Base-by-base conservation (phyloP, 2,888 invertebrate genomes). In the Busseola fusca region DNA sequence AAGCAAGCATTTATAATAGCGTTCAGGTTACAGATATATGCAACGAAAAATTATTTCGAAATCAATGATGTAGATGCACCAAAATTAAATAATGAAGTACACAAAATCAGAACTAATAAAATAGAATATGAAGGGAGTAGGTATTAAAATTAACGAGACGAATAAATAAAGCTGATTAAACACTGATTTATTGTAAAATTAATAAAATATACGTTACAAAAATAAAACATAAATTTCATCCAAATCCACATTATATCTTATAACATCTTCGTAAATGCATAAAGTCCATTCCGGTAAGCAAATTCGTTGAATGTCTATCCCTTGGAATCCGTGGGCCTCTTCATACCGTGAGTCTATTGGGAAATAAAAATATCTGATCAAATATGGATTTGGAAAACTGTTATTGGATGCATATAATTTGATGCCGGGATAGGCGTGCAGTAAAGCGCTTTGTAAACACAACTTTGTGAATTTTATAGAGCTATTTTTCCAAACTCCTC, bases 311-410 rank as follows among this genome's bases (percentile, higher is more conserved):
- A 86, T 84, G 76, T 77, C 34, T 74, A 86, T 85, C 87, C 90
- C 91, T 84, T 86, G 80, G 77, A 87, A 84, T 88, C 87, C 76
- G 68, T 90, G 83, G 87, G 85, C 87, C 78, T 91, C 94, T 93
- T 95, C 95, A 95, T 82, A 95, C 94, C 76, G 95, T 95, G 90
- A 95, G 95, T 95, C 95, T 95, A 94, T 88, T 93, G 92, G 90
- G 78, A 89, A 93, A 93, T 87, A 91, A 91, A 94, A 94, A 91
- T 84, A 83, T 74, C 79, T 85, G 86, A 91, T 94, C 90, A 94
- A 93, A 94, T 91, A 94, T 94, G 93, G 93, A 94, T 94, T 94
- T 94, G 94, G 93, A 89, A 89, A 87, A 78, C 65, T 80, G 72
- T 72, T 79, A 76, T 56, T 56, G 71, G 57, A 73, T 80, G 72